These are phyloP conservation scores for Musca domestica DNA, from an alignment of 1,140 invertebrate species.

Conservation along the genomic window DNA sequence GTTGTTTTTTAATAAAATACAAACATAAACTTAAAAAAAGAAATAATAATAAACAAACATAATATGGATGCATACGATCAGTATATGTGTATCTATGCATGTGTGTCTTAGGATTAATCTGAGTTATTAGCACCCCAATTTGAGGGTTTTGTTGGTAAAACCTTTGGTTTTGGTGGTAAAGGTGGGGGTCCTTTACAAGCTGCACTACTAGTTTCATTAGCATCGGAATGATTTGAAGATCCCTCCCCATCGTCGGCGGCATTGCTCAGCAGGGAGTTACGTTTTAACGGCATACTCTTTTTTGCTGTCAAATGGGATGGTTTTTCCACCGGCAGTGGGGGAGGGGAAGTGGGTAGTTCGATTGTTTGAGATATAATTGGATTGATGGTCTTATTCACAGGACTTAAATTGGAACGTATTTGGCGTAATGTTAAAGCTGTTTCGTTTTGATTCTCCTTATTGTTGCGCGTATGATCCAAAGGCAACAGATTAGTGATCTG, in stretches of 20 bases:
- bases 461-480: conserved; percentile 62
- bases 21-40: too few species aligned
- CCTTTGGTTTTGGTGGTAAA: conserved; percentile 62
- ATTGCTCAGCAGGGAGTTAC: neutral
- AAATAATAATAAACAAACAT: too few species aligned
- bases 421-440: conserved; percentile 45
- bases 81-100: too few species aligned
- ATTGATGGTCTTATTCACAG: conserved; percentile 17
- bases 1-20: too few species aligned
- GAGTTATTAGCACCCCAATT: conserved; percentile 55
- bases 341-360: conserved; percentile 26
- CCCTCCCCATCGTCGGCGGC: neutral
- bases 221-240: neutral
- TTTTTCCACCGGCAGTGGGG: conserved; percentile 33
- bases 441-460: conserved; percentile 46
- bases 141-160: conserved; percentile 59
- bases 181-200: conserved; percentile 56
- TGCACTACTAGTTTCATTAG: neutral
- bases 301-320: conserved; percentile 47
- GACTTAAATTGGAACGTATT: conserved; percentile 26
- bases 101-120: neutral
- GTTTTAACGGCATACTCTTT: conserved; percentile 25
- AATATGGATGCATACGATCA: too few species aligned
- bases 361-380: too few species aligned
- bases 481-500: too few species aligned